Conservation (phyloP, 2,888 invertebrate species). For the Drosophila seclusa region DNA sequence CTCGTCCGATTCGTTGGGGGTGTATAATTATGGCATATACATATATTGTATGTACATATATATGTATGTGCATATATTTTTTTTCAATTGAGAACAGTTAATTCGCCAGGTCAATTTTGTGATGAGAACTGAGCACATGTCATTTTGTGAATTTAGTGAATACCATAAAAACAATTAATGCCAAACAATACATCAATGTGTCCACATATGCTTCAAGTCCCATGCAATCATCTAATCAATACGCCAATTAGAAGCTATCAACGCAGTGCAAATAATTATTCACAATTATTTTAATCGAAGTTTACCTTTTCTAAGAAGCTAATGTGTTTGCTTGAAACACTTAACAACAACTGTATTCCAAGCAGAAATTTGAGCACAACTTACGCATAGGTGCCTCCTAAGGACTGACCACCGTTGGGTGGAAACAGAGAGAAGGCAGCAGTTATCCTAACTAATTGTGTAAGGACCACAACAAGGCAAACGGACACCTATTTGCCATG, state of each 20-base stretch:
- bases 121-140: background rate
- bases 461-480: background rate
- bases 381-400: background rate
- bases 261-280: background rate
- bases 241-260: background rate
- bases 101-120: background rate
- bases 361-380: background rate
- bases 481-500: constrained; percentile 29
- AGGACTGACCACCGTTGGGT: background rate
- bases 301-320: background rate
- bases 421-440: background rate
- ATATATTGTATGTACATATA: too few relatives aligned
- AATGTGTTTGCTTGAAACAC: background rate
- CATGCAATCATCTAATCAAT: background rate
- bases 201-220: background rate
- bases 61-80: too few relatives aligned
- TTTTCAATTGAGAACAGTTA: background rate
- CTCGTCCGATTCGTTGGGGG: background rate
- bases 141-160: background rate
- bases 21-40: constrained; percentile 6
- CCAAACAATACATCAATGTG: background rate
- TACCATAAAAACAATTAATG: background rate
- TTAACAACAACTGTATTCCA: background rate
- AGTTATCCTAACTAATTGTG: background rate
- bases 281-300: background rate